These are phyloP conservation scores for Pseudoatta argentina DNA, from an alignment of 1,140 invertebrate species.

Conservation along the genomic window DNA sequence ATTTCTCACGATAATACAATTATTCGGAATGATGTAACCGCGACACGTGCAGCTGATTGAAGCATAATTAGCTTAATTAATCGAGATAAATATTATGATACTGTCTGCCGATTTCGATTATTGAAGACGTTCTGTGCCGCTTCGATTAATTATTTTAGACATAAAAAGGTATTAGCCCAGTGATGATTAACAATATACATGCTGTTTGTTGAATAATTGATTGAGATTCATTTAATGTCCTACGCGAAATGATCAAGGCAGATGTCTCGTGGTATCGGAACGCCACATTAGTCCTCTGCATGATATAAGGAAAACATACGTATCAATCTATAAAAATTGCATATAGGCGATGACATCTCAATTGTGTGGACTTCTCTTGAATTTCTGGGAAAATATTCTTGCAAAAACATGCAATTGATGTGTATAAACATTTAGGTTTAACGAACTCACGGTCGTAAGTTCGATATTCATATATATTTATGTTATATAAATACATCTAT, in stretches of 20 bases:
- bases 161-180: neutral
- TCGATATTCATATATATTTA: too few relatives aligned
- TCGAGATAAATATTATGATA: neutral
- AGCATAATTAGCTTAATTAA: slow-evolving; percentile 28
- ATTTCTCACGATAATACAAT: neutral
- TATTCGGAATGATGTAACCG: slow-evolving; percentile 33
- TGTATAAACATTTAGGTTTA: neutral
- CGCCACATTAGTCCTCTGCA: neutral
- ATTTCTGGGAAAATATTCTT: neutral
- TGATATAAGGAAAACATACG: slow-evolving; percentile 39
- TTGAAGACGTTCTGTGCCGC: neutral
- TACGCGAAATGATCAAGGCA: neutral
- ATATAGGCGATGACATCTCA: neutral
- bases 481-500: too few relatives aligned
- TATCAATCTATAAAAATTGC: neutral
- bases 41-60: neutral
- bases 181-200: slow-evolving; percentile 74
- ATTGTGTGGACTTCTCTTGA: neutral
- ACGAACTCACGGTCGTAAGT: too few relatives aligned
- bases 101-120: slow-evolving; percentile 7
- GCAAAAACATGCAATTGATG: neutral
- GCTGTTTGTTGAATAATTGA: slow-evolving; percentile 6
- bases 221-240: slow-evolving; percentile 66
- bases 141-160: slow-evolving; percentile 20
- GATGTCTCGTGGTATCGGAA: neutral